Base-by-base conservation (phyloP, 1,140 invertebrate genomes). In the Whitmania pigra region DNA sequence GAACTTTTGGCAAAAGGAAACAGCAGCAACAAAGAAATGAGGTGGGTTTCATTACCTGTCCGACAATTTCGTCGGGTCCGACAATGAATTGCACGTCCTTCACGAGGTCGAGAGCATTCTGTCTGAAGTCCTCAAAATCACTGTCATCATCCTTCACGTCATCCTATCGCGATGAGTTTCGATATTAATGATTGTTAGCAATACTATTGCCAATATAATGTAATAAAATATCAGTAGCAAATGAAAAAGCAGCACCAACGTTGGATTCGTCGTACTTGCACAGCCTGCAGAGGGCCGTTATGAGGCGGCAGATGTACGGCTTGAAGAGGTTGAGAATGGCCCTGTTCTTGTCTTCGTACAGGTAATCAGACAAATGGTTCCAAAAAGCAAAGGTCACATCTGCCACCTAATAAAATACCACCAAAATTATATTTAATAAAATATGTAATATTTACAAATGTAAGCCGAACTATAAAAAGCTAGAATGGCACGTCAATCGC, bases 31-130 rank as follows among this genome's bases (percentile, higher is more conserved):
- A 67, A 3, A 18, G 18, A 2, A 18, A 4, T 67, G 18, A n/a
- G 29, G 18, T 4, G 29, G 13, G 18, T 22, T 22, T 27, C 2
- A 18, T 67, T 31, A 96, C 93, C 84, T 96, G 91, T 76, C 89
- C 86, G 81, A 98, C 95, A 80, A 92, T 92, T 69, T 88, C 88
- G 72, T 89, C 89, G 55, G 93, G 94, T 0, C 94, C 93, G 71
- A 97, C 90, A 73, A 98, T 92, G 80, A 97, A 97, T n/a, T 95
- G 90, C 36, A 97, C 90, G 83, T 99, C 95, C 81, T 94, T 94
- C 67, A 97, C 92, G 63, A 97, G 83, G 78, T 97, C 94, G 11
- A 89, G 89, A 0, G 94, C 93, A 79, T 93, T 89, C 71, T 86
- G 82, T 76, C 95, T 85, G 81, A 98, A 98, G 75, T 95, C 92